Percentiles rank a stretch among this genome's conserved stretches.
These are phyloP conservation scores for Orthonevra nobilis DNA, from an alignment of 2,888 invertebrate species.

Conservation along the genomic window DNA sequence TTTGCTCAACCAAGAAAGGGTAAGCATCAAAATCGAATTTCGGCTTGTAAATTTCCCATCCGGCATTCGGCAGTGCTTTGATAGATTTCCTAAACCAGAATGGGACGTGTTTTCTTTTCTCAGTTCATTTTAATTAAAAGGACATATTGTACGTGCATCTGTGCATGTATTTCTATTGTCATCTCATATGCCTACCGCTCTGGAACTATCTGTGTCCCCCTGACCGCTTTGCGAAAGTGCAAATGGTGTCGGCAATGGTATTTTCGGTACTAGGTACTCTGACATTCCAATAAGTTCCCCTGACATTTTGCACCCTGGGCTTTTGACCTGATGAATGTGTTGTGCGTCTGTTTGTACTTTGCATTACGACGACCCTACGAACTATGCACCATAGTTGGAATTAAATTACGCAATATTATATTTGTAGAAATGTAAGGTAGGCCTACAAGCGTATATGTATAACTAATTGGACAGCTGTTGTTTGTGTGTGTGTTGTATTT, in stretches of 20 bases:
- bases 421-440: conserved; percentile 20
- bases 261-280: conserved; percentile 38
- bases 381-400: conserved; percentile 43
- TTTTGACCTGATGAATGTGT: conserved; percentile 65
- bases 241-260: conserved; percentile 51
- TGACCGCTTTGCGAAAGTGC: conserved; percentile 33
- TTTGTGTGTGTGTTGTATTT: conserved; percentile 29
- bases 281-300: conserved; percentile 64
- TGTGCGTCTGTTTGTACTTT: conserved; percentile 6
- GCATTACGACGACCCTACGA: conserved; percentile 39
- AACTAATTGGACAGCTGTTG: conserved; percentile 51
- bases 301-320: conserved; percentile 65
- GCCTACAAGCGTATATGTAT: conserved; percentile 8
- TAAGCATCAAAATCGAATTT: conserved; percentile 65
- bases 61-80: conserved; percentile 47
- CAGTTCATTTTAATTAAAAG: conserved; percentile 69
- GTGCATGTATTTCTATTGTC: conserved; percentile 14
- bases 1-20: conserved; percentile 44
- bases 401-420: conserved; percentile 64
- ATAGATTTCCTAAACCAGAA: conserved; percentile 48
- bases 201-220: conserved; percentile 7
- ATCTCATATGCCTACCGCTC: conserved; percentile 1
- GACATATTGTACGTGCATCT: conserved; percentile 35
- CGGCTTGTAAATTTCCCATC: conserved; percentile 66
- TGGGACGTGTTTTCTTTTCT: conserved; percentile 35